These are phyloP conservation scores for Melanargia galathea DNA, from an alignment of 2,888 invertebrate genomes.

Conservation along the genomic window DNA sequence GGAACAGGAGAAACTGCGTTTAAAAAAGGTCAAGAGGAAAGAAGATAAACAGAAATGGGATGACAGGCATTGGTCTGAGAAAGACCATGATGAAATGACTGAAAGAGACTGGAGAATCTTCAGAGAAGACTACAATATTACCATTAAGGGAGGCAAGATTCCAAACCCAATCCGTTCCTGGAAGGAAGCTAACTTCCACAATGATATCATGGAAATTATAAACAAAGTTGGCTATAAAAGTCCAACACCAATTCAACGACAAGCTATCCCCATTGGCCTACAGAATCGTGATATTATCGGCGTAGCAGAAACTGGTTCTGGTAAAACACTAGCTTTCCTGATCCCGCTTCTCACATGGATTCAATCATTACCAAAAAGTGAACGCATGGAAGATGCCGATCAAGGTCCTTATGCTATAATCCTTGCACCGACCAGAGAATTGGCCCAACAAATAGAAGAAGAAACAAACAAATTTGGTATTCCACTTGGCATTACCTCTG, in stretches of 20 bases:
- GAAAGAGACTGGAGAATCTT: slow-evolving; percentile 99
- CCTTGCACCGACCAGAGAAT: slow-evolving; percentile 99
- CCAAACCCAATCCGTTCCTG: slow-evolving; percentile 97
- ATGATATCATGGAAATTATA: slow-evolving; percentile 96
- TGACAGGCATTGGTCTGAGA: slow-evolving; percentile 99
- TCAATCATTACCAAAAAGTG: slow-evolving; percentile 97
- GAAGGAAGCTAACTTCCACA: slow-evolving; percentile 95
- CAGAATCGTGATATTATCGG: slow-evolving; percentile 98
- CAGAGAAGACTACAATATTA: slow-evolving; percentile 99
- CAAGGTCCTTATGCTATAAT: slow-evolving; percentile 99
- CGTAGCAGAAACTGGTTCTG: slow-evolving; percentile 99
- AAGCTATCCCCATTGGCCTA: slow-evolving; percentile 99
- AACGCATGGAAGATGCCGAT: slow-evolving; percentile 93
- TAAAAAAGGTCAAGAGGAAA: slow-evolving; percentile 95
- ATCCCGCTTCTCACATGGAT: slow-evolving; percentile 99
- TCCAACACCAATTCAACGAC: slow-evolving; percentile 99
- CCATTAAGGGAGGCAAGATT: slow-evolving; percentile 98
- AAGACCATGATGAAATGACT: slow-evolving; percentile 96
- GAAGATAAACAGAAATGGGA: slow-evolving; percentile 99
- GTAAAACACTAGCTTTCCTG: slow-evolving; percentile 99
- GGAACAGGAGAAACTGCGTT: slow-evolving; percentile 95
- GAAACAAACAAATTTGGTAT: slow-evolving; percentile 99
- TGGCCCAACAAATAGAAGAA: slow-evolving; percentile 99
- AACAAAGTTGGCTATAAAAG: slow-evolving; percentile 98
- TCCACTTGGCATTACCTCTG: slow-evolving; percentile 95